Evolutionary conservation across 2,797 vertebrate species (phyloP).

Genomic region (Parambassis ranga): DNA sequence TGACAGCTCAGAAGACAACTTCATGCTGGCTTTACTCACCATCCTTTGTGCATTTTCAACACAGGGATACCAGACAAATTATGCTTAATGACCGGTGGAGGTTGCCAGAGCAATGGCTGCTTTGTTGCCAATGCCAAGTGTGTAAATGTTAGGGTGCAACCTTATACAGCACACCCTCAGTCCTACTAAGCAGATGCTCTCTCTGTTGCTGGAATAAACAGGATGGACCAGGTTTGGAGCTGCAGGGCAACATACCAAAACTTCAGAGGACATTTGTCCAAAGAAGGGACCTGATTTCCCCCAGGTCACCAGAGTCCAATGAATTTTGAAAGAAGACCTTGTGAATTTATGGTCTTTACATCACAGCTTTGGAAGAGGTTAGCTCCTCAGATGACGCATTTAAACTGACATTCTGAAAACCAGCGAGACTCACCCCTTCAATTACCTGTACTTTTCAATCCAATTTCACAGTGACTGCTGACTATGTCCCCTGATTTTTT

Average conservation of each 20-base stretch:
- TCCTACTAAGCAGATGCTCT: constrained; percentile 34
- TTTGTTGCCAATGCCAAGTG: constrained; percentile 69
- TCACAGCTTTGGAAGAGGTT: neutral
- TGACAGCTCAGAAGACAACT: constrained; percentile 75
- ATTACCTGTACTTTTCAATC: neutral
- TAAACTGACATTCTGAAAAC: neutral
- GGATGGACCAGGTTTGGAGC: neutral
- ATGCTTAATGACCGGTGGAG: constrained; percentile 71
- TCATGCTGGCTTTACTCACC: constrained; percentile 73
- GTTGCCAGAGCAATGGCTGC: constrained; percentile 65
- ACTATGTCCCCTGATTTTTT: too few species aligned
- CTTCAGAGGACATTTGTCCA: too few species aligned
- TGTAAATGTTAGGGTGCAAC: constrained; percentile 50
- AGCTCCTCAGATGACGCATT: neutral
- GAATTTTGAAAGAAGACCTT: too few species aligned
- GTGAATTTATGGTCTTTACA: neutral
- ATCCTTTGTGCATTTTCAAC: constrained; percentile 73
- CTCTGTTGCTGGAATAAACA: constrained; percentile 29
- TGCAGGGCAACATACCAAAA: neutral
- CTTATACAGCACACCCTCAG: constrained; percentile 16
- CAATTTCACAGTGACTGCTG: too few species aligned
- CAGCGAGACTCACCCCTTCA: neutral
- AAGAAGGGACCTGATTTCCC: neutral
- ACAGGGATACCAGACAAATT: constrained; percentile 80
- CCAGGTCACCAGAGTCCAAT: too few species aligned